Base-by-base conservation (phyloP, 2,797 vertebrate species). In the Spinus pinus region DNA sequence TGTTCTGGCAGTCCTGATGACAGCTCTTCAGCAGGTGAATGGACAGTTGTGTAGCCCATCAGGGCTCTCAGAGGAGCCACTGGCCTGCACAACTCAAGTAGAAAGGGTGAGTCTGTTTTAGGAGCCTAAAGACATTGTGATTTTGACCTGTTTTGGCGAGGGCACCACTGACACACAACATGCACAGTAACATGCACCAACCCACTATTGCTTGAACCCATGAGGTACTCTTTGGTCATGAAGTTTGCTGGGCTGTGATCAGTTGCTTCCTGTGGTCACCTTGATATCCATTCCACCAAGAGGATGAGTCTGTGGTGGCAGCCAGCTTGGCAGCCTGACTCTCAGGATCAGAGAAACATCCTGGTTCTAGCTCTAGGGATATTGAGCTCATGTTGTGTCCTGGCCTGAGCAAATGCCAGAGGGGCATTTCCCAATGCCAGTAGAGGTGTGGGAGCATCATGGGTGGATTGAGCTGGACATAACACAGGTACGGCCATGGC, bases 271-370 rank as follows among this genome's bases (percentile, higher is more conserved):
- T 15, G 18, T 25, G 42, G 21, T 33, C 22, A 18, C 28, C 14
- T 25, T 19, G 23, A 30, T 66, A 46, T 3, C 37, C 23, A 37
- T 5, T 30, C 22, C 58, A 30, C 31, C 44, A 47, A 42, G 49
- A 81, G 28, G 28, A 62, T 23, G 27, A 42, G 23, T 27, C 7
- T 57, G 28, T 81, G 50, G 14, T 8, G 4, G 33, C 28, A 64
- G 35, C 20, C 27, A 49, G 2, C 54, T 17, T n/a, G 12, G 44
- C 64, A 50, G 39, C n/a, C 66, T 58, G 23, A 23, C n/a, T 33
- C 10, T 75, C 6, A 0, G 39, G 33, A 77, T 1, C 21, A 51
- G 39, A 19, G 67, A 53, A 65, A 49, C 0, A 0, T 49, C 8
- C 5, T n/a, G 17, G 17, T 46, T 66, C 20, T 51, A 15, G 9